Percentiles rank a stretch among this genome's conserved stretches.
Conservation (phyloP, 1,140 invertebrate genomes). For the Euura lappo region DNA sequence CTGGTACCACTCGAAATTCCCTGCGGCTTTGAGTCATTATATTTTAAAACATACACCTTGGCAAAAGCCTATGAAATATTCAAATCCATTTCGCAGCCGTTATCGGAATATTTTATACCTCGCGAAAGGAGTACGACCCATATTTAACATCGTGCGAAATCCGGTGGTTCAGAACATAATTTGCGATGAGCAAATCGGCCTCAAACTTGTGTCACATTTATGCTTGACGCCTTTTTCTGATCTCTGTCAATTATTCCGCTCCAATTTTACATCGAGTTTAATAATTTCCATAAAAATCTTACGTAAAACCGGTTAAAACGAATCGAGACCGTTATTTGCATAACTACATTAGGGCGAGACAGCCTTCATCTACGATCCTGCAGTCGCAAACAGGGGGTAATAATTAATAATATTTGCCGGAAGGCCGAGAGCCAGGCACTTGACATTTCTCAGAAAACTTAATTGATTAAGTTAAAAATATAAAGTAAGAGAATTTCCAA, state of each 20-base stretch:
- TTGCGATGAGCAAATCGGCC: neutral
- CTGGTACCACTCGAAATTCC: neutral
- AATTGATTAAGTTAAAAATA: neutral
- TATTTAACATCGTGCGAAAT: neutral
- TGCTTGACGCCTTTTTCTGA: too few species aligned
- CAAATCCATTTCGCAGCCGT: neutral
- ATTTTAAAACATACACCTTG: neutral
- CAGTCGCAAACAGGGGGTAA: neutral
- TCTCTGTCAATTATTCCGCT: too few species aligned
- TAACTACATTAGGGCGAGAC: too few species aligned
- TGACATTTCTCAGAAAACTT: neutral
- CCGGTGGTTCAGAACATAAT: neutral
- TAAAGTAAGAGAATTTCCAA: neutral
- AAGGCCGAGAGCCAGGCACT: neutral
- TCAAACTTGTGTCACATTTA: neutral
- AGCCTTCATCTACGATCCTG: neutral
- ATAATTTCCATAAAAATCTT: too few species aligned
- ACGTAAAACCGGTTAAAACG: too few species aligned
- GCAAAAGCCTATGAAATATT: constrained; percentile 5
- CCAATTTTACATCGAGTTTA: too few species aligned
- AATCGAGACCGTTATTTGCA: too few species aligned
- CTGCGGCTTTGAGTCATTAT: neutral
- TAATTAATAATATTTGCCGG: constrained; percentile 2
- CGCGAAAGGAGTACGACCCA: neutral
- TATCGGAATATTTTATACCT: constrained; percentile 3